phyloP scores from a whole-genome alignment of 2,113 vertebrate species.

The Lucifuga dentata region DNA sequence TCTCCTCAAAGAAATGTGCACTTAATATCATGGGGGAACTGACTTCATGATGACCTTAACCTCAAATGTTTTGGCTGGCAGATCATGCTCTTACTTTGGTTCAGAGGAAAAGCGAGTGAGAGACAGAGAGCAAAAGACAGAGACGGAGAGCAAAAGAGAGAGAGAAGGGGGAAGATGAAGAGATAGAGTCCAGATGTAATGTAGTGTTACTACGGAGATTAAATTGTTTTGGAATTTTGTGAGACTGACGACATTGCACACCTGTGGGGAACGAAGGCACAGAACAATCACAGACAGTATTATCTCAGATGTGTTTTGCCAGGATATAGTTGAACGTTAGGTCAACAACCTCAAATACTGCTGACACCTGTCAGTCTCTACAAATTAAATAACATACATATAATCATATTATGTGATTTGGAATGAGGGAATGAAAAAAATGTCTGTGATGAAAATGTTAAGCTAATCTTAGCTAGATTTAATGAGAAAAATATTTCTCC shows the following conservation, averaged over 20 bases:
- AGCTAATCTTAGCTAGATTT: not conserved
- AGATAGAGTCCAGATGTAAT: conserved; percentile 35
- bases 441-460: conserved; percentile 5
- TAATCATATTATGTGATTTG: not conserved
- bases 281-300: conserved; percentile 15
- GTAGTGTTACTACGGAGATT: conserved; percentile 2
- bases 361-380: not conserved
- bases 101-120: not conserved
- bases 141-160: not conserved
- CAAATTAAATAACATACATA: not conserved
- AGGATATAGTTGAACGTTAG: conserved; percentile 29
- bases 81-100: not conserved
- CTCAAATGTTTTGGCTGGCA: conserved; percentile 37
- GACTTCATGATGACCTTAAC: conserved; percentile 48
- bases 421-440: not conserved
- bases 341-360: conserved; percentile 44
- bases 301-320: conserved; percentile 18
- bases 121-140: not conserved
- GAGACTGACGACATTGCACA: conserved; percentile 30
- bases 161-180: conserved; percentile 2
- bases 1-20: conserved; percentile 48
- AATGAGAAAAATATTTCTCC: not conserved
- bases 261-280: conserved; percentile 31
- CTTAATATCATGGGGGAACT: conserved; percentile 54
- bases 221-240: conserved; percentile 12